These are phyloP conservation scores for Campoletis raptor DNA, from an alignment of 2,888 invertebrate genomes.

Conservation along the genomic window DNA sequence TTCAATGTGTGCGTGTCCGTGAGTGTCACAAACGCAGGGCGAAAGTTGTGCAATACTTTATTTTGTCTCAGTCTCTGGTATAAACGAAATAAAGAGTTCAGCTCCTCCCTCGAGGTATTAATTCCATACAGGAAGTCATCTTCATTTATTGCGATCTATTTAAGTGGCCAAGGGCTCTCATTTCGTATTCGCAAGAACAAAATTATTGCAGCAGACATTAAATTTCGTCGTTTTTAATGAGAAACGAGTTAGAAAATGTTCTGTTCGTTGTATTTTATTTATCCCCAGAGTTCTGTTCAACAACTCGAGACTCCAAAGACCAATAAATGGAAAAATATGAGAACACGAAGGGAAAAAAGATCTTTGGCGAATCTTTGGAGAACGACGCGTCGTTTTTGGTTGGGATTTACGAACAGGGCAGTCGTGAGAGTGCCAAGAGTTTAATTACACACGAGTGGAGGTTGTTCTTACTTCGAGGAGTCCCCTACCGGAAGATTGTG, in stretches of 20 bases:
- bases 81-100: slow-evolving; percentile 37
- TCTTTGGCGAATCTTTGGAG: neutral
- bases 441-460: slow-evolving; percentile 67
- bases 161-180: neutral
- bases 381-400: slow-evolving; percentile 18
- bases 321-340: neutral
- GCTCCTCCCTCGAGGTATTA: slow-evolving; percentile 45
- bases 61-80: slow-evolving; percentile 16
- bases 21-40: slow-evolving; percentile 17
- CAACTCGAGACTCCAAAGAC: neutral
- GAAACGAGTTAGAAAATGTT: neutral
- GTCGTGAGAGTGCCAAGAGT: slow-evolving; percentile 69
- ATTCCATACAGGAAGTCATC: slow-evolving; percentile 45
- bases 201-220: neutral
- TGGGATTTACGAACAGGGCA: slow-evolving; percentile 39
- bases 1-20: slow-evolving; percentile 13
- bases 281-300: neutral
- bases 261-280: neutral
- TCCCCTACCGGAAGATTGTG: slow-evolving; percentile 36
- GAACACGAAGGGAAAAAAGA: neutral
- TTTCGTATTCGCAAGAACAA: neutral
- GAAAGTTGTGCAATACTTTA: slow-evolving; percentile 50
- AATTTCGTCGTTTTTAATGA: neutral
- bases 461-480: slow-evolving; percentile 39
- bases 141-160: slow-evolving; percentile 38